Evolutionary conservation across 2,888 invertebrate genomes (phyloP).

Genomic region (Aphelenchoides bicaudatus): DNA sequence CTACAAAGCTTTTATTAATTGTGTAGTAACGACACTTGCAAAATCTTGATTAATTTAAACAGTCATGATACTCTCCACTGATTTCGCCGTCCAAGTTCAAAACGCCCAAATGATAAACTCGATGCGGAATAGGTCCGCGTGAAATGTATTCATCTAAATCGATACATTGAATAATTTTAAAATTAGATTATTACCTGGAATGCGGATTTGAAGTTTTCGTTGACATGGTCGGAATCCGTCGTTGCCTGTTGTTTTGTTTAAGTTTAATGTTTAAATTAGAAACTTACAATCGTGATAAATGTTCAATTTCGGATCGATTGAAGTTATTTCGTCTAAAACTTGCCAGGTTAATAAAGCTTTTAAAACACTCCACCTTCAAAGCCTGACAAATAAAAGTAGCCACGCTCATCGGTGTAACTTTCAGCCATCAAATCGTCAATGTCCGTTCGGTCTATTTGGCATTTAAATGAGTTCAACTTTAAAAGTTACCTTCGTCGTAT

Average conservation of each 20-base stretch:
- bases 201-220: conserved; percentile 4
- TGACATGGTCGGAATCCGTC: background rate
- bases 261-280: background rate
- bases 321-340: conserved; percentile 14
- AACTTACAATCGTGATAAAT: conserved; percentile 9
- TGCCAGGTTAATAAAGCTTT: no score
- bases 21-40: no score
- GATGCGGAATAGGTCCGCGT: background rate
- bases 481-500: conserved; percentile 6
- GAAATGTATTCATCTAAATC: conserved; percentile 4
- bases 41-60: no score
- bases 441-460: conserved; percentile 6
- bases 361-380: no score
- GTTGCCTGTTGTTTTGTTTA: background rate
- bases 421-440: conserved; percentile 15
- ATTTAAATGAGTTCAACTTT: background rate
- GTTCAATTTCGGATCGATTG: conserved; percentile 13
- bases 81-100: conserved; percentile 14
- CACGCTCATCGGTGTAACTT: conserved; percentile 7
- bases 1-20: no score
- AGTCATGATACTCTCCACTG: background rate
- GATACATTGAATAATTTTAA: no score
- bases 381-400: background rate
- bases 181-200: conserved; percentile 3
- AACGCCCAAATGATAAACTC: conserved; percentile 2